A percentile compares a stretch with the other conserved stretches of the same genome.
phyloP scores from a whole-genome alignment of 2,113 vertebrate genomes.

The Brachionichthys hirsutus region DNA sequence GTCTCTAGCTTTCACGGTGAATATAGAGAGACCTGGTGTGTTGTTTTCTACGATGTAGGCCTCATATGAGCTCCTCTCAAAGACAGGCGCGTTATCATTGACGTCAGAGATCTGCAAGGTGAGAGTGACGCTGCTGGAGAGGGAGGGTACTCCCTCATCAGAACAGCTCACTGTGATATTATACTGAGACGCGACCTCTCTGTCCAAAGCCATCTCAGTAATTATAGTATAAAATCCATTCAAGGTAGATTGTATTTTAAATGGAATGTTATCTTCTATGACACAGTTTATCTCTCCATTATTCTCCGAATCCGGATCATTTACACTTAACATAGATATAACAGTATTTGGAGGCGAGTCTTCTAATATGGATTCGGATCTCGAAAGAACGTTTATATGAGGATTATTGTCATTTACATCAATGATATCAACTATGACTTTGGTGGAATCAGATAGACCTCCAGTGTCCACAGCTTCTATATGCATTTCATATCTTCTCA shows the following conservation, averaged over 20 bases:
- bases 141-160: constrained; percentile 45
- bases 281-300: constrained; percentile 60
- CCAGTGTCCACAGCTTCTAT: constrained; percentile 74
- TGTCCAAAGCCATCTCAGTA: constrained; percentile 54
- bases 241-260: constrained; percentile 53
- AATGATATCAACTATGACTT: constrained; percentile 71
- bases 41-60: constrained; percentile 17
- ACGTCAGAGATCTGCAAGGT: constrained; percentile 43
- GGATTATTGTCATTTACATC: constrained; percentile 80
- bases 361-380: constrained; percentile 57
- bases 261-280: constrained; percentile 44
- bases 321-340: constrained; percentile 55
- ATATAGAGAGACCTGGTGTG: constrained; percentile 1
- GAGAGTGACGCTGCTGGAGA: constrained; percentile 23
- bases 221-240: constrained; percentile 68
- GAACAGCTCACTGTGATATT: constrained; percentile 18
- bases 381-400: constrained; percentile 63
- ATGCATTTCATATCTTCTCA: constrained; percentile 56
- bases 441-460: constrained; percentile 55
- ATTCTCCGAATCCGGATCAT: constrained; percentile 60
- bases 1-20: constrained; percentile 2
- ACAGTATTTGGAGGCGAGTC: constrained; percentile 45
- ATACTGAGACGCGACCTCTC: constrained; percentile 38
- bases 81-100: constrained; percentile 28
- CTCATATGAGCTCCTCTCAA: constrained; percentile 47